Base-by-base conservation (phyloP, 2,113 vertebrate species). In the Austrofundulus limnaeus region DNA sequence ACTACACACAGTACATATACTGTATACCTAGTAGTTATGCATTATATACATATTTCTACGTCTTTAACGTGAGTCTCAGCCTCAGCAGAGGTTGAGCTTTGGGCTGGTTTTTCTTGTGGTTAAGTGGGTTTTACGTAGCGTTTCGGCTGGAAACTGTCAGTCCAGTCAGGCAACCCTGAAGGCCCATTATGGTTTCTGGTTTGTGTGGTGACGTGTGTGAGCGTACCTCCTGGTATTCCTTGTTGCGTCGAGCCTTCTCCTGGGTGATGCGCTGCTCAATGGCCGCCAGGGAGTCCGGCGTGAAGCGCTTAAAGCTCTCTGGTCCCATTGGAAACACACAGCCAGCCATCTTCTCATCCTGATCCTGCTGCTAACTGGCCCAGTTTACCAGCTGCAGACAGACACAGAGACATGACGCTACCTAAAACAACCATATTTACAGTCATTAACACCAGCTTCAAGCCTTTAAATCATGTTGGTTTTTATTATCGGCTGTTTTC, bases 241-340 rank as follows among this genome's bases (percentile, higher is more conserved):
- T 89, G 5, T 28, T 75, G 55, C 45, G 83, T 37, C 83, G 80
- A 46, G 83, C 67, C 78, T 71, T 0, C 80, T 88, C 83, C 80
- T 88, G 78, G 73, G 57, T n/a, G 43, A 90, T 87, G 73, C 88
- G 86, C 74, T 86, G 86, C 75, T 90, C 88, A 75, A 90, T 88
- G 78, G 83, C 86, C 38, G 73, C 82, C 88, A 90, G 86, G 72
- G 88, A 88, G 86, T 90, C 88, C 78, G 75, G 86, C 75, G 86
- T 90, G 88, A 90, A 90, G 75, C 85, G 83, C 82, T 90, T 86
- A 78, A 90, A 88, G 81, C 85, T 88, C 85, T 90, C 88, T 76
- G 86, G 88, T 83, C 88, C 88, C 86, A 87, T 80, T 86, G 88
- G 88, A 88, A 90, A 90, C 88, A 88, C 86, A 85, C 73, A 88